phyloP scores from a whole-genome alignment of 2,888 invertebrate species.

The Notocelia uddmanniana region DNA sequence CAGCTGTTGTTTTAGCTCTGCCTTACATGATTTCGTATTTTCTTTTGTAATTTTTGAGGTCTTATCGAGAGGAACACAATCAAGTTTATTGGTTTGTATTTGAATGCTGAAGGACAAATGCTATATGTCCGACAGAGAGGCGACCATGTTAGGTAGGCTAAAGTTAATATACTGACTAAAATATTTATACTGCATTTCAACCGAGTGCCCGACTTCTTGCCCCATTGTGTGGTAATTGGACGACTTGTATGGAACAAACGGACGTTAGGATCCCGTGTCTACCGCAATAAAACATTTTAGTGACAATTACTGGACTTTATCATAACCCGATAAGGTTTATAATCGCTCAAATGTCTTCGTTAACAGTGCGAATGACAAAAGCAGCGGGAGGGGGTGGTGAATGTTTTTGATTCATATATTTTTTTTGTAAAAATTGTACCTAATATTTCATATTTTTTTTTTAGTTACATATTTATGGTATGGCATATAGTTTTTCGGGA shows the following conservation, averaged over 20 bases:
- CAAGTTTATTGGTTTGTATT: no score
- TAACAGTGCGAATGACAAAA: not conserved
- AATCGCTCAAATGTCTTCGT: not conserved
- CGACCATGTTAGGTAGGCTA: not conserved
- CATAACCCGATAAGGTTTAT: not conserved
- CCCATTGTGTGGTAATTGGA: slow-evolving; percentile 43
- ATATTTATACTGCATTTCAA: slow-evolving; percentile 11
- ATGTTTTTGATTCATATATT: not conserved
- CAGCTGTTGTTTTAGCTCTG: no score
- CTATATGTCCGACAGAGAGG: no score
- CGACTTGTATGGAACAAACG: slow-evolving; percentile 38
- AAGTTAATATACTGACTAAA: not conserved
- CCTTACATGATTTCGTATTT: no score
- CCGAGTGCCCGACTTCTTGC: slow-evolving; percentile 42
- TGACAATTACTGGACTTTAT: not conserved
- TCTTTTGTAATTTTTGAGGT: no score
- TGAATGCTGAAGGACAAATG: no score
- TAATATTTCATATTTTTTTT: no score
- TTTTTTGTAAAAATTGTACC: not conserved
- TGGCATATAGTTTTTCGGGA: no score
- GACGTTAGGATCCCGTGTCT: slow-evolving; percentile 35
- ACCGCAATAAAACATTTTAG: not conserved
- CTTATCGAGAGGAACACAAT: no score
- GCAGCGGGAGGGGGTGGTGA: not conserved
- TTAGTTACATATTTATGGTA: no score